Percentiles rank a stretch among this genome's conserved stretches.
These are phyloP conservation scores for Panorpa germanica DNA, from an alignment of 2,888 invertebrate species.

Conservation along the genomic window DNA sequence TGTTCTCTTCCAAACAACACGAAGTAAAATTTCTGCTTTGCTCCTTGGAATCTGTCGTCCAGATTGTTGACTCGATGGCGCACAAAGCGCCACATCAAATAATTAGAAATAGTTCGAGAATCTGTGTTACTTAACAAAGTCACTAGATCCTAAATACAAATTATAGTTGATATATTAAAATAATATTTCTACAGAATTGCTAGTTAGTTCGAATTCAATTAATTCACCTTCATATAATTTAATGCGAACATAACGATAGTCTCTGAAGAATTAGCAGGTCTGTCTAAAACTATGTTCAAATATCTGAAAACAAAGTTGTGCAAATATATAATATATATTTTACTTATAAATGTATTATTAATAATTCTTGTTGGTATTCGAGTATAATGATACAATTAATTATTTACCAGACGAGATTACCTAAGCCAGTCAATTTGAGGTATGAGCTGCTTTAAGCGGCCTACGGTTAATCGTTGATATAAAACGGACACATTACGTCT, in stretches of 20 bases:
- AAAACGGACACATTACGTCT: constrained; percentile 67
- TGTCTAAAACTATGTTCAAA: constrained; percentile 45
- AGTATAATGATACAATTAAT: too few relatives aligned
- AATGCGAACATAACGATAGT: constrained; percentile 57
- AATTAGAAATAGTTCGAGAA: constrained; percentile 51
- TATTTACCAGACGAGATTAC: too few relatives aligned
- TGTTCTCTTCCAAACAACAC: constrained; percentile 59
- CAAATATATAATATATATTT: too few relatives aligned
- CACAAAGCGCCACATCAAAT: constrained; percentile 69
- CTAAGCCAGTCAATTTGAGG: constrained; percentile 55
- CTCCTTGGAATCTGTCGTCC: constrained; percentile 67
- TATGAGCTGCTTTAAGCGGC: constrained; percentile 41
- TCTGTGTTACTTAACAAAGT: constrained; percentile 39
- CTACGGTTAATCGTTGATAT: constrained; percentile 59
- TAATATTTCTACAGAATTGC: constrained; percentile 4
- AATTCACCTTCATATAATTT: constrained; percentile 40
- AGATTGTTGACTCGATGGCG: constrained; percentile 70
- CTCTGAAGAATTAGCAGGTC: constrained; percentile 36
- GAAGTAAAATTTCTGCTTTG: constrained; percentile 67
- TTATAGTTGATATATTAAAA: constrained; percentile 3
- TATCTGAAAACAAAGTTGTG: too few relatives aligned
- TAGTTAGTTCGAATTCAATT: constrained; percentile 4
- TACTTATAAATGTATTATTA: too few relatives aligned
- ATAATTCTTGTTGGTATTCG: too few relatives aligned
- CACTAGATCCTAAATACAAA: constrained; percentile 29